A percentile compares a stretch with the other conserved stretches of the same genome.
phyloP scores from a whole-genome alignment of 2,113 vertebrate genomes.

The Amia ocellicauda region DNA sequence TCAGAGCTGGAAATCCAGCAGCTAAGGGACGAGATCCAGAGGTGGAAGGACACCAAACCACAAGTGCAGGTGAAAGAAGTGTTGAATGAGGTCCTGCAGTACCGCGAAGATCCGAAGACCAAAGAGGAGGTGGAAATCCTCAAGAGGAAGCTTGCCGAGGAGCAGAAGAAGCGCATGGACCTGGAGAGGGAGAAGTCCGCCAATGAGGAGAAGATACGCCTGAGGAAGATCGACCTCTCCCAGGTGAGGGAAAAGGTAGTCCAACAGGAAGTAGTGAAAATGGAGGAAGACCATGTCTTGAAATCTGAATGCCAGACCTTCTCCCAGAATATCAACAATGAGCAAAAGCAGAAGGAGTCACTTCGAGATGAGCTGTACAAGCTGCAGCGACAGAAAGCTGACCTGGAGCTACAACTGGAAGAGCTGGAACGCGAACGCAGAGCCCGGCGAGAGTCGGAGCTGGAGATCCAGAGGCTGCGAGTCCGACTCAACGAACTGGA shows the following conservation, averaged over 20 bases:
- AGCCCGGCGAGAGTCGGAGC: conserved; percentile 80
- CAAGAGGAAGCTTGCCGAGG: conserved; percentile 77
- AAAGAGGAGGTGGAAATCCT: conserved; percentile 83
- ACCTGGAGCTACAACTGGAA: conserved; percentile 85
- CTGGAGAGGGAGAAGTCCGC: conserved; percentile 72
- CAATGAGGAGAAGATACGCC: conserved; percentile 79
- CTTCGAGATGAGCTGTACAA: conserved; percentile 77
- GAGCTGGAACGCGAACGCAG: conserved; percentile 86
- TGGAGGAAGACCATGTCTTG: conserved; percentile 80
- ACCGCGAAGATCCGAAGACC: conserved; percentile 88
- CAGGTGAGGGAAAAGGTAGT: conserved; percentile 85
- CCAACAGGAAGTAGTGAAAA: conserved; percentile 86
- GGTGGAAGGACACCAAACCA: conserved; percentile 84
- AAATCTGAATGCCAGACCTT: conserved; percentile 78
- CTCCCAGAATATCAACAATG: conserved; percentile 73
- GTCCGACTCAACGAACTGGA: conserved; percentile 78
- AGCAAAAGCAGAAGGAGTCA: conserved; percentile 79
- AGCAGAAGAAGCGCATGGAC: conserved; percentile 85
- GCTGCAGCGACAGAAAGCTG: conserved; percentile 73
- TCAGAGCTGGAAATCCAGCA: conserved; percentile 87
- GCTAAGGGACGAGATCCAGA: conserved; percentile 85
- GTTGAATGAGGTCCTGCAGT: conserved; percentile 87
- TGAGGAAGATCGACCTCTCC: conserved; percentile 83
- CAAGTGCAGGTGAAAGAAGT: conserved; percentile 91
- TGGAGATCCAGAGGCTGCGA: conserved; percentile 86